These are phyloP conservation scores for Limenitis arthemis DNA, from an alignment of 2,888 invertebrate species.

Conservation along the genomic window DNA sequence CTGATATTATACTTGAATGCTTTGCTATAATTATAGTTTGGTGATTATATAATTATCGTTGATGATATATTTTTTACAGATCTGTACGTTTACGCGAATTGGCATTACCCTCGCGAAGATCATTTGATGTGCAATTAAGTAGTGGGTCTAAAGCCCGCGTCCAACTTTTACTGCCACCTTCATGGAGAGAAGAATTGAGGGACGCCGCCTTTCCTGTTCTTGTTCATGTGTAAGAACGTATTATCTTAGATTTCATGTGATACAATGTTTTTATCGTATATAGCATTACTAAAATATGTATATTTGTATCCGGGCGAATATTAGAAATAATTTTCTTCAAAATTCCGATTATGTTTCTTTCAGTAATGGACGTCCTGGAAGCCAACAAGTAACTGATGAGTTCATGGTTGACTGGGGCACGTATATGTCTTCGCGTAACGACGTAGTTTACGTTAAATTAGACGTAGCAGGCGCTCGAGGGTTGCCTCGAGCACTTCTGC, in stretches of 20 bases:
- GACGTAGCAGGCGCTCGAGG: conserved; percentile 91
- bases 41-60: neutral
- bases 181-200: conserved; percentile 87
- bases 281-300: neutral
- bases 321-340: no score
- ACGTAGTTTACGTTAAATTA: conserved; percentile 91
- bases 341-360: conserved; percentile 16
- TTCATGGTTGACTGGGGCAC: conserved; percentile 93
- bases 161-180: conserved; percentile 89
- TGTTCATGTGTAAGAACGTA: conserved; percentile 82
- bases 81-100: conserved; percentile 80
- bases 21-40: no score
- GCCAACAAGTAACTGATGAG: conserved; percentile 90
- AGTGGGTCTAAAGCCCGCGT: conserved; percentile 92
- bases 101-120: conserved; percentile 86
- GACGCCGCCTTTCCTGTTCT: conserved; percentile 92
- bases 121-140: conserved; percentile 87
- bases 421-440: conserved; percentile 92
- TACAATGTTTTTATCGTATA: neutral
- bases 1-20: neutral
- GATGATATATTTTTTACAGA: conserved; percentile 37
- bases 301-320: no score
- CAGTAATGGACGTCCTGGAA: conserved; percentile 93
- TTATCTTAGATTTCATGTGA: no score
- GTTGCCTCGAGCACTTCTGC: conserved; percentile 86